phyloP scores from a whole-genome alignment of 37 sponge, comb jelly and placozoan genomes.

The Sycon ciliatum region DNA sequence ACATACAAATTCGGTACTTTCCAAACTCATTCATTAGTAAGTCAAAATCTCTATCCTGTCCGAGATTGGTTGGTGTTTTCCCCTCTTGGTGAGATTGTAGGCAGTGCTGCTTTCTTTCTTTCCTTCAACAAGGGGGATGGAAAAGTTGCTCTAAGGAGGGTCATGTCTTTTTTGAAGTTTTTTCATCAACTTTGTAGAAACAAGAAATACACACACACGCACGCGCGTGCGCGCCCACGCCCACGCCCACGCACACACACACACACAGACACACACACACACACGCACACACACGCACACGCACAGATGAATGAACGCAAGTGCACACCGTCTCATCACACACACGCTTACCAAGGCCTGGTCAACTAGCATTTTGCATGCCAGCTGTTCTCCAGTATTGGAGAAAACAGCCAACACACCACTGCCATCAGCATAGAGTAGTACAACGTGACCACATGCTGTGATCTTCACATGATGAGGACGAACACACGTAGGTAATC shows the following conservation, averaged over 20 bases:
- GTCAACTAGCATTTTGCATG: conserved; percentile 18
- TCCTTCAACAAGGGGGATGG: too few relatives aligned
- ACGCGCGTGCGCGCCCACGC: conserved; percentile 35
- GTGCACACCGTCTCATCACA: not conserved
- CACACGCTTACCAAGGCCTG: conserved; percentile 35
- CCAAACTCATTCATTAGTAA: too few relatives aligned
- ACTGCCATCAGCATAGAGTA: conserved; percentile 62
- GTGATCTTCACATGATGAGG: conserved; percentile 37
- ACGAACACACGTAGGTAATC: too few relatives aligned
- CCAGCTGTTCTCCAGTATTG: conserved; percentile 50
- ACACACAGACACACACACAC: conserved; percentile 14
- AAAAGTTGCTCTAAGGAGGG: too few relatives aligned
- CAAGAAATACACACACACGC: not conserved
- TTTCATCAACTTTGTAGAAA: not conserved
- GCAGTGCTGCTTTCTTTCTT: too few relatives aligned
- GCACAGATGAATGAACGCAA: not conserved
- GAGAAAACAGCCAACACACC: conserved; percentile 58
- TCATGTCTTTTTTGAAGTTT: not conserved
- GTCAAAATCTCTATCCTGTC: too few relatives aligned
- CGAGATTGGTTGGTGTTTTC: too few relatives aligned
- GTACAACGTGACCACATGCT: conserved; percentile 41
- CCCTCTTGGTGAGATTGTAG: too few relatives aligned
- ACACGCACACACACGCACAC: conserved; percentile 38
- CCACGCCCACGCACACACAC: conserved; percentile 43
- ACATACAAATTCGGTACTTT: too few relatives aligned